Base-by-base conservation (phyloP, 1,140 invertebrate genomes). In the Drosophila truncata region DNA sequence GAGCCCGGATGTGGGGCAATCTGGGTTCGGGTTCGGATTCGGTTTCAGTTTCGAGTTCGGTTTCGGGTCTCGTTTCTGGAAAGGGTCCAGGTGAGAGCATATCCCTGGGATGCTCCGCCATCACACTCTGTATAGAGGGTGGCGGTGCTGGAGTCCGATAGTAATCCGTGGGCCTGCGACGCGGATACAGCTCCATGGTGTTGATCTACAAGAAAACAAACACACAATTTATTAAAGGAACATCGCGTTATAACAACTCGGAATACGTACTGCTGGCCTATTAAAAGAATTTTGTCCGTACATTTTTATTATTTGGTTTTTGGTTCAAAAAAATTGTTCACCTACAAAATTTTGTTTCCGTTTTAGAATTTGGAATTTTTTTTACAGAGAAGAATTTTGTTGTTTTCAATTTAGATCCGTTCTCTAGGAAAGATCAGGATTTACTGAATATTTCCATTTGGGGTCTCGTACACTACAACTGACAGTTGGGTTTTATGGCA, bases 81-180 rank as follows among this genome's bases (percentile, higher is more conserved):
- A n/a, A 4, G n/a, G 23, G 6, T 9, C 5, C 9, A 3, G 13
- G 4, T 2, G 3, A 7, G 1, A 73, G 67, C 6, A 25, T 13
- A 18, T 71, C 54, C 10, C 6, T 42, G 0, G 66, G 70, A 37
- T 73, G 70, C 25, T 73, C 70, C 31, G 54, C 35, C 23, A 18
- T 11, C 7, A 10, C 10, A 6, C 44, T 71, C 9, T 72, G 70
- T 13, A 14, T 59, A 4, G 54, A 72, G n/a, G 5, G 8, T 11
- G 44, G 29, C 5, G 66, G 44, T 11, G 31, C 3, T 8, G 23
- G 44, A 35, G 44, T 23, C 1, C 29, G 16, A 25, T 71, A 73
- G 37, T 41, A 71, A 23, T 50, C 66, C 4, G 41, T 67, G 7
- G 4, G 23, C 20, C 62, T 42, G 0, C 35, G 20, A 0, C 58